phyloP scores from a whole-genome alignment of 92 coral and sea anemone genomes.

The Siderastrea siderea region DNA sequence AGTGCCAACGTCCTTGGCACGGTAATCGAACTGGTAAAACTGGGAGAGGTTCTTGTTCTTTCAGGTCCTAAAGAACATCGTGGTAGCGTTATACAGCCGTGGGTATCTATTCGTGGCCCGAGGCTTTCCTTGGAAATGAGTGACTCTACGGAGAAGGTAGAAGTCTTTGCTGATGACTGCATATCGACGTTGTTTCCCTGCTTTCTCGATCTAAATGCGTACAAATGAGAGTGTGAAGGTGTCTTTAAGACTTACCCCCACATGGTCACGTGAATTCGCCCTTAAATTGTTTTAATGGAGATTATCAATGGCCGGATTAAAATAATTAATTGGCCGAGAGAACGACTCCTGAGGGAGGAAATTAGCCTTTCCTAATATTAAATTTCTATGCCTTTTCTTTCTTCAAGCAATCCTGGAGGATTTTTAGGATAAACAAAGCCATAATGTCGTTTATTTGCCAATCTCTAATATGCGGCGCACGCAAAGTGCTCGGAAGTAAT shows the following conservation, averaged over 20 bases:
- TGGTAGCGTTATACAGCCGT: conserved; percentile 23
- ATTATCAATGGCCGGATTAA: conserved; percentile 54
- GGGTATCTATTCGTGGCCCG: conserved; percentile 30
- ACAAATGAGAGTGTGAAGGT: conserved; percentile 13
- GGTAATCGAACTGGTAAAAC: conserved; percentile 33
- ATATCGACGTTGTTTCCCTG: conserved; percentile 4
- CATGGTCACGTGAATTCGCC: conserved; percentile 41
- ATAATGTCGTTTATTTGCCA: conserved; percentile 53
- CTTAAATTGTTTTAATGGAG: conserved; percentile 57
- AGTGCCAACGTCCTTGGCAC: conserved; percentile 34
- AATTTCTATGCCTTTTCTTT: conserved; percentile 38
- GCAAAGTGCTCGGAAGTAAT: conserved; percentile 62
- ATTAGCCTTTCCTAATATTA: conserved; percentile 41
- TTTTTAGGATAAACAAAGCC: conserved; percentile 43
- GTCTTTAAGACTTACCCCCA: conserved; percentile 19
- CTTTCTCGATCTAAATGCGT: conserved; percentile 21
- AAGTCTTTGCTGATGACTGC: conserved; percentile 37
- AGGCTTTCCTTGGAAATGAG: conserved; percentile 75
- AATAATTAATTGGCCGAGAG: conserved; percentile 47
- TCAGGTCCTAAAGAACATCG: conserved; percentile 26
- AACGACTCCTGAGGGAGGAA: conserved; percentile 53
- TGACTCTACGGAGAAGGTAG: conserved; percentile 85
- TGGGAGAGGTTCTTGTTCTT: conserved; percentile 36
- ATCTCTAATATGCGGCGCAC: conserved; percentile 32
- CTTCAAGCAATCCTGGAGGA: conserved; percentile 31